Percentiles rank a stretch among this genome's conserved stretches.
These are phyloP conservation scores for Falco punctatus DNA, from an alignment of 2,113 vertebrate species.

Conservation along the genomic window DNA sequence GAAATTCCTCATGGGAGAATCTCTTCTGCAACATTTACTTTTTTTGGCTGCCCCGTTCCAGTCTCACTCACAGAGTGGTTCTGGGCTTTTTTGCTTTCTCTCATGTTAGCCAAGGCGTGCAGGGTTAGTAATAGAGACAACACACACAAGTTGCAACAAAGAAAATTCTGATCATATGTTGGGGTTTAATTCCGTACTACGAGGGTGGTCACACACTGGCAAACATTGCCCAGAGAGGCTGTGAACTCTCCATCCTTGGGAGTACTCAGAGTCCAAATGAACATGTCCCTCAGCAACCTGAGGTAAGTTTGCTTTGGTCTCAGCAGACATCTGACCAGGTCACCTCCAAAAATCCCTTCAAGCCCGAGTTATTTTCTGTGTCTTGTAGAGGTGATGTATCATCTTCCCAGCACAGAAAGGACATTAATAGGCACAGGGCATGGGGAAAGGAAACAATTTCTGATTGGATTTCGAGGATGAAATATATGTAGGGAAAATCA, in stretches of 20 bases:
- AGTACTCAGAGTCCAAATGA: background rate
- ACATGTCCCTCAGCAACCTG: background rate
- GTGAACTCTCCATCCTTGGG: background rate
- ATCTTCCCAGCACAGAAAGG: background rate
- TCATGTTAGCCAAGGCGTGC: background rate
- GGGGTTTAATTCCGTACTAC: fast-evolving
- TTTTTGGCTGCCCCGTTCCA: background rate
- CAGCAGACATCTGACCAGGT: background rate
- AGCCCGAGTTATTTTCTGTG: background rate
- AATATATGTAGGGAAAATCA: background rate
- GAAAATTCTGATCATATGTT: background rate
- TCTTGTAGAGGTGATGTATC: background rate
- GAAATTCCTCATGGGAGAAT: background rate
- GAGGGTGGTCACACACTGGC: background rate
- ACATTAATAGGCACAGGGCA: background rate
- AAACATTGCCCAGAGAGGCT: background rate
- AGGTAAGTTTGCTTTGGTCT: background rate
- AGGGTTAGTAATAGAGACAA: background rate
- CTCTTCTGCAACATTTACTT: background rate
- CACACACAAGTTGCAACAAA: background rate
- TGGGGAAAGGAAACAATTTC: background rate
- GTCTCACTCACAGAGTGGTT: background rate
- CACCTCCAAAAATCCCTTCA: background rate
- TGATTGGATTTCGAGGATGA: background rate
- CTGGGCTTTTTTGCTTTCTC: background rate